Conservation (phyloP, 1,140 invertebrate species). For the Myzus persicae region DNA sequence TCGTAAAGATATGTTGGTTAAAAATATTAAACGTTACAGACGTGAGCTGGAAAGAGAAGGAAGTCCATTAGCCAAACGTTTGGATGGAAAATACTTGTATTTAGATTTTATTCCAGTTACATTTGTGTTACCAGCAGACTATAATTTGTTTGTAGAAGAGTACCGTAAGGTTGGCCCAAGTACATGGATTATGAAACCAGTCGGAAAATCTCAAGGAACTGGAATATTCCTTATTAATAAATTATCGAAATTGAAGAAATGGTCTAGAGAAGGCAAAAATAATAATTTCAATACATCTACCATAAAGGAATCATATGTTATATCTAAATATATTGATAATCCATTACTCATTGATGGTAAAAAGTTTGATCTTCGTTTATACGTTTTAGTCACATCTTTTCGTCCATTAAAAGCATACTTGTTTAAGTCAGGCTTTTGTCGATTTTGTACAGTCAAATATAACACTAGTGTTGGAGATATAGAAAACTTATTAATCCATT, state of each 20-base stretch:
- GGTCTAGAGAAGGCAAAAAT: constrained; percentile 83
- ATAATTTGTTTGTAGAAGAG: constrained; percentile 95
- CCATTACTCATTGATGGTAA: constrained; percentile 86
- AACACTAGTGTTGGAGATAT: constrained; percentile 75
- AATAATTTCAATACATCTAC: constrained; percentile 80
- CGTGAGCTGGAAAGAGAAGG: constrained; percentile 91
- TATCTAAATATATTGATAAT: constrained; percentile 85
- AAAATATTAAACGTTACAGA: constrained; percentile 93
- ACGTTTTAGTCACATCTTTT: constrained; percentile 86
- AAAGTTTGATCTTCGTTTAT: constrained; percentile 86
- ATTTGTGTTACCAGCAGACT: constrained; percentile 88
- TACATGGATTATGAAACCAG: constrained; percentile 98
- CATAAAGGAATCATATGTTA: constrained; percentile 88
- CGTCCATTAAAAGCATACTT: constrained; percentile 80
- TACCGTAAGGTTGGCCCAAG: constrained; percentile 89
- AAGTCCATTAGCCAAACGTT: constrained; percentile 81
- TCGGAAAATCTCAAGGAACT: constrained; percentile 87
- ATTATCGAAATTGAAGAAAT: constrained; percentile 85
- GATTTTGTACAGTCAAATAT: constrained; percentile 85
- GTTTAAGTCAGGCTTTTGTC: constrained; percentile 80
- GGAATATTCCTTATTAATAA: constrained; percentile 91
- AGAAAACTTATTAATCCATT: constrained; percentile 86
- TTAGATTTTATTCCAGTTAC: constrained; percentile 92
- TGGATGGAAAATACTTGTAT: constrained; percentile 75
- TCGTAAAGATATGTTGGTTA: constrained; percentile 91